phyloP scores from a whole-genome alignment of 2,113 vertebrate genomes.

The Chascanopsetta lugubris region DNA sequence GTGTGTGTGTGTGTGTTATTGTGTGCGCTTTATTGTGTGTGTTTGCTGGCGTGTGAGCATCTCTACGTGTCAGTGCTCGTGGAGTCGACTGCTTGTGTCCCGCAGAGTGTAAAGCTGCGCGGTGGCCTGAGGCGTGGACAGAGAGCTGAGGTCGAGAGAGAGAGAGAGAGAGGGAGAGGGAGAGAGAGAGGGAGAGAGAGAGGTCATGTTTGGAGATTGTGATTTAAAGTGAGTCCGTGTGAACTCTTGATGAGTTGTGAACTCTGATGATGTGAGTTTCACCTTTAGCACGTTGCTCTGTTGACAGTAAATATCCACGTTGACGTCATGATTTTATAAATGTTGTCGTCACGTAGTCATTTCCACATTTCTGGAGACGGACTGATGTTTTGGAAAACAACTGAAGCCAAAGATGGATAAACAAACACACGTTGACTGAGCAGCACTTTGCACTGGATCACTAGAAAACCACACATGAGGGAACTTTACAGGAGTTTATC shows the following conservation, averaged over 20 bases:
- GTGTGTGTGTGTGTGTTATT: not conserved
- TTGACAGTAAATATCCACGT: too few species aligned
- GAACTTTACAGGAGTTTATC: too few species aligned
- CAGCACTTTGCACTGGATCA: too few species aligned
- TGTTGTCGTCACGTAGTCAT: too few species aligned
- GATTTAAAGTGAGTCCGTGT: slow-evolving; percentile 9
- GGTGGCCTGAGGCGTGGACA: slow-evolving; percentile 26
- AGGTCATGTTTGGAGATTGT: slow-evolving; percentile 1
- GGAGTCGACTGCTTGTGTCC: slow-evolving; percentile 7
- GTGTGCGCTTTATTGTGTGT: slow-evolving; percentile 2
- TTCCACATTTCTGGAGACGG: too few species aligned
- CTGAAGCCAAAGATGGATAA: too few species aligned
- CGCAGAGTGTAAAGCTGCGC: slow-evolving; percentile 2
- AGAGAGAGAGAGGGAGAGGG: not conserved
- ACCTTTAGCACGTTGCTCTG: too few species aligned
- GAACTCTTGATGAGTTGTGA: not conserved
- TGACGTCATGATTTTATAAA: too few species aligned
- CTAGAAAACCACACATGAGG: too few species aligned
- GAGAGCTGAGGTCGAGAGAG: slow-evolving; percentile 1
- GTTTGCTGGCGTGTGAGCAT: slow-evolving; percentile 7
- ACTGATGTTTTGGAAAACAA: too few species aligned
- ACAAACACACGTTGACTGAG: too few species aligned
- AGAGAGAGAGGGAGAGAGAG: not conserved
- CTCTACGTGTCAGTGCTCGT: slow-evolving; percentile 8
- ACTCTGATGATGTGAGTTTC: too few species aligned